These are phyloP conservation scores for Colostygia pectinataria DNA, from an alignment of 2,888 invertebrate species.

Conservation along the genomic window DNA sequence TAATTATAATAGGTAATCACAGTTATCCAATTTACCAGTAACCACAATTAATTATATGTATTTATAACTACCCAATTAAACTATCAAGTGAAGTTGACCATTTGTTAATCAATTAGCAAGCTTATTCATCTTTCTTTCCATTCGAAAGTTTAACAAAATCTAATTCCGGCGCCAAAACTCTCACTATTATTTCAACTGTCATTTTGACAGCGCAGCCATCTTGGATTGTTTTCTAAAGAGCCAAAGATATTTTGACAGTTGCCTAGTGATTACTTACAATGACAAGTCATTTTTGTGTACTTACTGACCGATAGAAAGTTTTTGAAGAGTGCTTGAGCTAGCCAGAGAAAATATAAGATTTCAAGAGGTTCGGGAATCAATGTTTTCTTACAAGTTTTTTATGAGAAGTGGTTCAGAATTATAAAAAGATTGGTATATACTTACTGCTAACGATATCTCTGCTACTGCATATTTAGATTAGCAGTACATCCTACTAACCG, in stretches of 20 bases:
- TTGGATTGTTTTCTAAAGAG: slow-evolving; percentile 31
- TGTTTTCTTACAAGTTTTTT: slow-evolving; percentile 8
- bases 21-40: no score
- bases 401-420: not conserved
- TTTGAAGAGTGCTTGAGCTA: slow-evolving; percentile 10
- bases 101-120: no score
- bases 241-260: slow-evolving; percentile 33
- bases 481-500: no score
- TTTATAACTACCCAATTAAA: no score
- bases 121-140: no score
- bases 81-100: no score
- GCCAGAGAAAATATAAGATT: slow-evolving; percentile 12
- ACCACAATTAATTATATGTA: no score
- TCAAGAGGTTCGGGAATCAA: slow-evolving; percentile 1
- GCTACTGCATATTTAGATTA: not conserved
- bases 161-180: slow-evolving; percentile 7
- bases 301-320: slow-evolving; percentile 17
- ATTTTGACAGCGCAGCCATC: slow-evolving; percentile 29
- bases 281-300: slow-evolving; percentile 28
- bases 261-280: slow-evolving; percentile 29
- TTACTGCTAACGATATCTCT: not conserved
- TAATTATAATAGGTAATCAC: no score
- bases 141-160: no score
- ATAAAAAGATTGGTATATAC: not conserved
- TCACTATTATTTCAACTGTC: slow-evolving; percentile 20